phyloP scores from a whole-genome alignment of 2,888 invertebrate genomes.

The Trypoxylon attenuatum region DNA sequence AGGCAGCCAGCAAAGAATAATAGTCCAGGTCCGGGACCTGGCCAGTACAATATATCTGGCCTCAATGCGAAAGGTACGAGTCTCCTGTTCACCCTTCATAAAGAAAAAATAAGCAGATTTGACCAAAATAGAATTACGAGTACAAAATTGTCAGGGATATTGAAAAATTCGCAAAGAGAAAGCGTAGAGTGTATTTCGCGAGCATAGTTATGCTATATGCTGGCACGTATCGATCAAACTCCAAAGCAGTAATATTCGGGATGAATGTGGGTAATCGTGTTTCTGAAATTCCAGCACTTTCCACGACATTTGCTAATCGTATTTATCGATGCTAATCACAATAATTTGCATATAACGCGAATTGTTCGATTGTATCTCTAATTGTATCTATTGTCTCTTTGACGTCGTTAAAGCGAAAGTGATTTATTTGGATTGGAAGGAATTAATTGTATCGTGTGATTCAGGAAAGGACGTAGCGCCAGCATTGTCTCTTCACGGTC shows the following conservation, averaged over 20 bases:
- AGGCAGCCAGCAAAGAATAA: conserved; percentile 76
- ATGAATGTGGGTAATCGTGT: conserved; percentile 27
- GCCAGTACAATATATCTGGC: conserved; percentile 92
- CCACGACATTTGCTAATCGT: too few relatives aligned
- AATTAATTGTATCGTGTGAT: too few relatives aligned
- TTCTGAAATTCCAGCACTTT: conserved; percentile 42
- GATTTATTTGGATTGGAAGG: background rate
- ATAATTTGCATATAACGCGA: too few relatives aligned
- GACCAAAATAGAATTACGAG: too few relatives aligned
- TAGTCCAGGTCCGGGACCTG: conserved; percentile 89
- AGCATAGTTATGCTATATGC: conserved; percentile 13
- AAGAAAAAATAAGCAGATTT: too few relatives aligned
- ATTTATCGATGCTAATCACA: too few relatives aligned
- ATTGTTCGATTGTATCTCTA: too few relatives aligned
- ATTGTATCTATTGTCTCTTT: background rate
- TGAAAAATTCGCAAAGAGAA: background rate
- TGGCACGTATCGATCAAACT: conserved; percentile 52
- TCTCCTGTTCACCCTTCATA: background rate
- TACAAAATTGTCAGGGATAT: background rate
- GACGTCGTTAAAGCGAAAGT: background rate
- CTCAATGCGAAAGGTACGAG: conserved; percentile 85
- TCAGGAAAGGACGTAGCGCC: conserved; percentile 84
- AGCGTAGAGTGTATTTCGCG: conserved; percentile 10
- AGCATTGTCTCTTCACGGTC: conserved; percentile 86
- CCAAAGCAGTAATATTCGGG: conserved; percentile 22